Percentiles rank a stretch among this genome's conserved stretches.
These are phyloP conservation scores for Lithobates sylvaticus DNA, from an alignment of 2,797 vertebrate species.

Conservation along the genomic window DNA sequence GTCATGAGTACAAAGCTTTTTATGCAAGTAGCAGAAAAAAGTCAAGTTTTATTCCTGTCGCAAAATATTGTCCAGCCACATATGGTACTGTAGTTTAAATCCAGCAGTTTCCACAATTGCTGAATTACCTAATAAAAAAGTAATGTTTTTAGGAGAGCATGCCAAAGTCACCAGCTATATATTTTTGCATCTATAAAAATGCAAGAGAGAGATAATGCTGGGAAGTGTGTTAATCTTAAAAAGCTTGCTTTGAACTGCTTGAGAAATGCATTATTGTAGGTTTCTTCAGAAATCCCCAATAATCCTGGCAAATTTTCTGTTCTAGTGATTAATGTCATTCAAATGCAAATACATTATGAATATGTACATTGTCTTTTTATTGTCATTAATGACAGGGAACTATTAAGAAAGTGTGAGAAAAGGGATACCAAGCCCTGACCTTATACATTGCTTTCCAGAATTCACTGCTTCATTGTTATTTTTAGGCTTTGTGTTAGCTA, in stretches of 20 bases:
- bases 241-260: constrained; percentile 15
- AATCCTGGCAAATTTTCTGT: constrained; percentile 13
- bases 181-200: constrained; percentile 60
- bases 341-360: constrained; percentile 2
- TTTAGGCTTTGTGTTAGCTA: not conserved
- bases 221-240: constrained; percentile 51
- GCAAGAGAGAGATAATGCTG: constrained; percentile 39
- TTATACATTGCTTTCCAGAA: not conserved
- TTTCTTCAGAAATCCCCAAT: constrained; percentile 12
- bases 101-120: constrained; percentile 54
- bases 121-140: constrained; percentile 60
- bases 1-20: constrained; percentile 38
- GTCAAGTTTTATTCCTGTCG: constrained; percentile 24
- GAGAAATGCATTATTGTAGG: not conserved
- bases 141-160: constrained; percentile 48
- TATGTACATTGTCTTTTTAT: constrained; percentile 15
- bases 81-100: constrained; percentile 58
- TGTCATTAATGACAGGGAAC: not conserved
- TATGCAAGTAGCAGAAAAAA: constrained; percentile 41
- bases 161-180: constrained; percentile 59
- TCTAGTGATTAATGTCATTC: not conserved
- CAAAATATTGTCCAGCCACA: constrained; percentile 46
- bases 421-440: not conserved
- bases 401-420: not conserved
- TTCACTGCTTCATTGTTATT: not conserved